Percentiles rank a stretch among this genome's conserved stretches.
phyloP scores from a whole-genome alignment of 2,797 vertebrate species.

The Pteronotus mesoamericanus region DNA sequence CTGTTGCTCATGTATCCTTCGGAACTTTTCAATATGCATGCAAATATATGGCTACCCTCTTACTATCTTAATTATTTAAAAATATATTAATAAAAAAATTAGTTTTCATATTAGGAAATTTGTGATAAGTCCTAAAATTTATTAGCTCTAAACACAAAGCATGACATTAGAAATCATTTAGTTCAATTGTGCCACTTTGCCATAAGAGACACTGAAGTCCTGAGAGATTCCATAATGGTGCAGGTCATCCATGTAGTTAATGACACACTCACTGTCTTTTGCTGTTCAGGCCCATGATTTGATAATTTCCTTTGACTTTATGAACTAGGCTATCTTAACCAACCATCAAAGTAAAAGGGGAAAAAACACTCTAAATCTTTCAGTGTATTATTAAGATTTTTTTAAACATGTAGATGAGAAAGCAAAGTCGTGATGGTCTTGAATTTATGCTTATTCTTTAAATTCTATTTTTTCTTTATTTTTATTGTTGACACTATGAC shows the following conservation, averaged over 20 bases:
- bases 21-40: background rate
- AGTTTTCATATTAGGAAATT: background rate
- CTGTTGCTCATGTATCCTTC: background rate
- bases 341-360: background rate
- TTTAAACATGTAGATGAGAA: background rate
- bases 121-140: background rate
- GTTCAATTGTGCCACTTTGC: background rate
- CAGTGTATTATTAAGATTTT: background rate
- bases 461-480: background rate
- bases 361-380: background rate
- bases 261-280: background rate
- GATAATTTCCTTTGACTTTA: background rate
- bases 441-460: background rate
- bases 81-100: constrained; percentile 31
- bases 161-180: background rate
- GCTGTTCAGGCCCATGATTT: background rate
- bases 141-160: background rate
- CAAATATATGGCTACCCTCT: background rate
- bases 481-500: background rate
- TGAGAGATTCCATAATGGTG: background rate
- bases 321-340: background rate
- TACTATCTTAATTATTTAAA: constrained; percentile 6
- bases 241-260: background rate
- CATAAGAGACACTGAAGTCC: background rate
- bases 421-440: background rate